Base-by-base conservation (phyloP, 2,113 vertebrate genomes). In the Gavialis gangeticus region DNA sequence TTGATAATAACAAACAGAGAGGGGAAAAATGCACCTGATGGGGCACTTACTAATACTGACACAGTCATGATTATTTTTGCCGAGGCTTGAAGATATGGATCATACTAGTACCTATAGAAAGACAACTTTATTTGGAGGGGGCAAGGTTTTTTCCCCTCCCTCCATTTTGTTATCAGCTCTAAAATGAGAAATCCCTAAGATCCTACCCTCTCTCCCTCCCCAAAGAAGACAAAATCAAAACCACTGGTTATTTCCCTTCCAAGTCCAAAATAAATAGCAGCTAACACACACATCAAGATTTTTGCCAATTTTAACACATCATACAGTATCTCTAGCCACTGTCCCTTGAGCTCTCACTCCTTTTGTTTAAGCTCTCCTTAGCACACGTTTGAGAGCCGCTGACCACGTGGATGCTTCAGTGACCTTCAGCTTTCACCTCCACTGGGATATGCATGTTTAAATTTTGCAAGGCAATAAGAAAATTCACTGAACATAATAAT, bases 281-380 rank as follows among this genome's bases (percentile, higher is more conserved):
- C 22, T 84, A 88, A 82, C 59, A 92, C 75, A 77, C 1, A 1
- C 9, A 64, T 37, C n/a, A 71, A 84, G 2, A 69, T 5, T 84
- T 93, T 9, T 57, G 81, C 79, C 82, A 90, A 58, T 77, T 94
- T 91, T 63, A 91, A 34, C 54, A 82, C 54, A 73, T 67, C 15
- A 22, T 86, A 84, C 11, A n/a, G 21, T 75, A 64, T 76, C 87
- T 87, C 75, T 77, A 89, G 17, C 14, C 37, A 37, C 71, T 86
- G 21, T 87, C 73, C 54, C 77, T n/a, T 5, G 27, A 76, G 62
- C 63, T 66, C 56, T 91, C 5, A 0, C 25, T 82, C 56, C 46
- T 59, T 78, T 12, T 27, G n/a, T 34, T 71, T 28, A 84, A 94
- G n/a, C 1, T 88, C 79, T 91, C 88, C 55, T 86, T n/a, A 62